Evolutionary conservation across 2,888 invertebrate species (phyloP), one percentile per base, ranked within the genome.

Genomic region (Orchesellides sinensis): DNA sequence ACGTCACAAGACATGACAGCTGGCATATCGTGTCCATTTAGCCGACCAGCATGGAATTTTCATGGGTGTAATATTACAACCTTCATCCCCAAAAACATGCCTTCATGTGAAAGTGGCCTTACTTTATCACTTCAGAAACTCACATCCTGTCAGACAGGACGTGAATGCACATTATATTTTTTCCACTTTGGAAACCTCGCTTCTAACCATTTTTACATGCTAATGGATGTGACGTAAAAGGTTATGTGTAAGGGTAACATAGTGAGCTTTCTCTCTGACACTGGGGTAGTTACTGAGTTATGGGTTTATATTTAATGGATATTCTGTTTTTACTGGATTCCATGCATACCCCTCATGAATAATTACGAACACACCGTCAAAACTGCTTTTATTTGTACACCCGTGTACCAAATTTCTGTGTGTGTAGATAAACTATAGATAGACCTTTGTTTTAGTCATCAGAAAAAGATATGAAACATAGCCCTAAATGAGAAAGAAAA

Each of bases 81-180:
- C 23, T 35, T 70, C 23, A 25, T 66, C n/a, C 23, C 35, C 70
- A 72, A 59, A 40, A n/a, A 5, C 17, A 40, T 25, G 35, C 27
- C 45, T 72, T 45, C 17, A 69, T n/a, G n/a, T n/a, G n/a, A n/a
- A n/a, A 69, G 69, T 69, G 35, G 56, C 35, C 40, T 40, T 32
- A n/a, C 35, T 54, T 69, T 54, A 54, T 35, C 54, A 49, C n/a
- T 69, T 54, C 54, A n/a, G 23, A 54, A 14, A 54, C 25, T 54
- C 25, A 19, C 17, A 29, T 65, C 25, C 12, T 65, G 40, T 45
- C 23, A 12, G 21, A 61, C 61, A 49, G 47, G 29, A 63, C 73
- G 63, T 25, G 32, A 21, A 45, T 35, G 29, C 45, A 45, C 25
- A 66, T 49, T 49, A 49, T 27, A 27, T 68, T 19, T 8, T 14